These are phyloP conservation scores for Condylura cristata DNA, from an alignment of 2,113 vertebrate species.

Conservation along the genomic window DNA sequence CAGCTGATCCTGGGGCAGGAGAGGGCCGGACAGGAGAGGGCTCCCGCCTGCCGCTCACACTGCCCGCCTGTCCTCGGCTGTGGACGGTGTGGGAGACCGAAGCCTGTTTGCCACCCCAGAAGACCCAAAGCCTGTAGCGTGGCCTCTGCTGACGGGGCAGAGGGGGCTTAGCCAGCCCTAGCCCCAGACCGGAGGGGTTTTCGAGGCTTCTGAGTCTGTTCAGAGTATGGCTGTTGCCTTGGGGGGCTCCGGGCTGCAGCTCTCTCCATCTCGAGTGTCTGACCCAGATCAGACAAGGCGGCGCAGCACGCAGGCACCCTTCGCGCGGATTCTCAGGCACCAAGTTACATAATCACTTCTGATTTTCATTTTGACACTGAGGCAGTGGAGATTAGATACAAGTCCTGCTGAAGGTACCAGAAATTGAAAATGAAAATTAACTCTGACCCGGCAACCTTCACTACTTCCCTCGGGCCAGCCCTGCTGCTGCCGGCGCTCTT, in stretches of 20 bases:
- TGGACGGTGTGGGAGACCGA: neutral
- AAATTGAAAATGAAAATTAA: conserved; percentile 65
- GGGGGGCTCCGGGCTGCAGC: neutral
- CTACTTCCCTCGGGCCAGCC: conserved; percentile 9
- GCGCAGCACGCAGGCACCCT: neutral
- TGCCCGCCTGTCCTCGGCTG: neutral
- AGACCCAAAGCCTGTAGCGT: neutral
- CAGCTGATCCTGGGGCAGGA: neutral
- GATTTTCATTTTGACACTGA: conserved; percentile 73
- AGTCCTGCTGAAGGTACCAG: conserved; percentile 44
- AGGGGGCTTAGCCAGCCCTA: neutral
- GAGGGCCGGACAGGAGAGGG: neutral
- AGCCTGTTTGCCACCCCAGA: neutral
- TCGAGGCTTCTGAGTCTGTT: neutral
- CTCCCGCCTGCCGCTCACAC: neutral
- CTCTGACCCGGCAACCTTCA: conserved; percentile 70
- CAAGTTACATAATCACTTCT: conserved; percentile 63
- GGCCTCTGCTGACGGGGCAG: neutral
- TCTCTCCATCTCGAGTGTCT: neutral
- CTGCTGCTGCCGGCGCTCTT: neutral
- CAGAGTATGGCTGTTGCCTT: neutral
- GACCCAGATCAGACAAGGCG: conserved; percentile 46
- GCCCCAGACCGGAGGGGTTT: neutral
- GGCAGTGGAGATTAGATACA: conserved; percentile 78
- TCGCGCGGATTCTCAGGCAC: neutral